Evolutionary conservation across 2,888 invertebrate species (phyloP), one percentile per base, ranked within the genome.

Genomic region (Caprella mutica): DNA sequence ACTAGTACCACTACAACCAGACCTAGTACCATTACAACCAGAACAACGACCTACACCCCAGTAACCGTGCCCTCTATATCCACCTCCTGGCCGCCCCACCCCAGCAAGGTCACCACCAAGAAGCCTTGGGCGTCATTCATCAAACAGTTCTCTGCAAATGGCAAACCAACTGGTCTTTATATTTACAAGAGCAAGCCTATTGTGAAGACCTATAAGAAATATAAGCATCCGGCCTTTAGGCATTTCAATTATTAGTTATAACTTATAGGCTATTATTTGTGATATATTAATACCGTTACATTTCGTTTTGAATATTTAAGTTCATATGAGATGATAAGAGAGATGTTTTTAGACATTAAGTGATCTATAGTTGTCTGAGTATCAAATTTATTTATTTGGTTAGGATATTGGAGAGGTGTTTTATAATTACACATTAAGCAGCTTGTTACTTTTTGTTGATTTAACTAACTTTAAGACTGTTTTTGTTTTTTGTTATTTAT

Each of bases 161-260:
- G 61, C 12, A 51, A 48, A 21, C 61, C 61, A 14, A 54, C 58
- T 8, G 43, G 30, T 21, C 30, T 61, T 4, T 61, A 61, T 44
- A 39, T 61, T 14, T 61, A 50, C 33, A 61, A 58, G 43, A 52
- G 58, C 8, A 53, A 44, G 30, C 56, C 56, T 6, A 17, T 44
- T 1, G 33, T 55, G n/a, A 53, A 38, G 24, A 17, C 19, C 4
- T 21, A 30, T 4, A 55, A 55, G 17, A 60, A 56, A 29, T 61
- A 55, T 38, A 55, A 48, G 43, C 52, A 52, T 19, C 61, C 40
- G n/a, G 52, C 52, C 5, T 61, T 61, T 39, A 52, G 50, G 21
- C 61, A 61, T 12, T 61, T 61, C 21, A 61, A 61, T 39, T 61
- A 61, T 29, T 61, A n/a, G n/a, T n/a, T n/a, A n/a, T n/a, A n/a